phyloP scores from a whole-genome alignment of 2,113 vertebrate genomes.

The Mirounga angustirostris region DNA sequence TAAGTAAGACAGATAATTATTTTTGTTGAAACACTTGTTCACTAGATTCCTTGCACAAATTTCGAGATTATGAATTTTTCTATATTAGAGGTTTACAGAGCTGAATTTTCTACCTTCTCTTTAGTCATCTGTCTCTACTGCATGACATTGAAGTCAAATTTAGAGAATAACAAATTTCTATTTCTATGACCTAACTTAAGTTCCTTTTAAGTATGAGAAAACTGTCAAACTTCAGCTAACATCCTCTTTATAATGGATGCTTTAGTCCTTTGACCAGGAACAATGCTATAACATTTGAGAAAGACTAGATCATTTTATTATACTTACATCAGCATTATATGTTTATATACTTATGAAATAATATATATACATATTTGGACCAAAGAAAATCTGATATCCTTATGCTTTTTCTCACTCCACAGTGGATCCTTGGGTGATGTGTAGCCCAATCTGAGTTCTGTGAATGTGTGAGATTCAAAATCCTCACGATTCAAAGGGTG shows the following conservation, averaged over 20 bases:
- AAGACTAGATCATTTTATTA: neutral
- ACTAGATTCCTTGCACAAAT: neutral
- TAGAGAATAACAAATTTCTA: constrained; percentile 19
- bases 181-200: neutral
- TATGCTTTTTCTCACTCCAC: neutral
- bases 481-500: neutral
- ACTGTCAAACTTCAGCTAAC: neutral
- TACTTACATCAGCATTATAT: neutral
- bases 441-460: neutral
- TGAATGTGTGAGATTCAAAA: neutral
- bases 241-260: neutral
- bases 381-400: neutral
- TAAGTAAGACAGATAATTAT: neutral
- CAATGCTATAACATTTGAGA: neutral
- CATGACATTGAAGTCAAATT: constrained; percentile 41
- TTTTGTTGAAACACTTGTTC: constrained; percentile 27
- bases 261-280: neutral
- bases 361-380: neutral
- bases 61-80: constrained; percentile 20
- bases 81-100: constrained; percentile 28
- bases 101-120: neutral
- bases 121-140: neutral
- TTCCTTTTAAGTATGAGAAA: neutral
- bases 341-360: neutral
- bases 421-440: neutral